These are phyloP conservation scores for Ormyrus labotus DNA, from an alignment of 2,888 invertebrate species.

Conservation along the genomic window DNA sequence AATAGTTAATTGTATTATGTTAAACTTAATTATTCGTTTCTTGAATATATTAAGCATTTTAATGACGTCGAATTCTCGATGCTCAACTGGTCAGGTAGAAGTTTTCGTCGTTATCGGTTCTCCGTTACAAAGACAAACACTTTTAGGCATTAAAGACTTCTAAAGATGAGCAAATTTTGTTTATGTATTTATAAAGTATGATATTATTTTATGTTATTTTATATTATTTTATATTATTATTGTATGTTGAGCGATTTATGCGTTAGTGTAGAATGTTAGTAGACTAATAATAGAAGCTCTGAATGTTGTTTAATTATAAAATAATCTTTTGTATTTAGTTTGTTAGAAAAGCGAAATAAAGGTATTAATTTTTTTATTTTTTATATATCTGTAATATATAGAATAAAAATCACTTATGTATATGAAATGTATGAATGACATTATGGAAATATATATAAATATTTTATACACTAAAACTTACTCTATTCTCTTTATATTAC, in stretches of 20 bases:
- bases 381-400: too few relatives aligned
- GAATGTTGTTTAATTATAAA: too few relatives aligned
- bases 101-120: slow-evolving; percentile 17
- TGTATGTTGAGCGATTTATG: not conserved
- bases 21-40: slow-evolving; percentile 22
- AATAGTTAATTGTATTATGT: slow-evolving; percentile 8
- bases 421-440: slow-evolving; percentile 1
- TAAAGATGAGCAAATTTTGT: slow-evolving; percentile 16
- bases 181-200: not conserved
- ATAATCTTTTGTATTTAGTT: too few relatives aligned
- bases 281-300: too few relatives aligned
- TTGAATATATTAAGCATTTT: slow-evolving; percentile 21
- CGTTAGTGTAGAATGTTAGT: too few relatives aligned
- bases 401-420: not conserved
- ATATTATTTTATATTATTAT: slow-evolving; percentile 14
- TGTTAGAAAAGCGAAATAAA: too few relatives aligned
- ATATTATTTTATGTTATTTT: slow-evolving; percentile 23
- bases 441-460: slow-evolving; percentile 1
- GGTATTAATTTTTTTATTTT: too few relatives aligned
- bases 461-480: not conserved
- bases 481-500: not conserved
- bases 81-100: slow-evolving; percentile 25
- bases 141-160: slow-evolving; percentile 26
- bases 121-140: not conserved
- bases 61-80: slow-evolving; percentile 22